phyloP scores from a whole-genome alignment of 2,797 vertebrate species.

The Ceryle rudis region DNA sequence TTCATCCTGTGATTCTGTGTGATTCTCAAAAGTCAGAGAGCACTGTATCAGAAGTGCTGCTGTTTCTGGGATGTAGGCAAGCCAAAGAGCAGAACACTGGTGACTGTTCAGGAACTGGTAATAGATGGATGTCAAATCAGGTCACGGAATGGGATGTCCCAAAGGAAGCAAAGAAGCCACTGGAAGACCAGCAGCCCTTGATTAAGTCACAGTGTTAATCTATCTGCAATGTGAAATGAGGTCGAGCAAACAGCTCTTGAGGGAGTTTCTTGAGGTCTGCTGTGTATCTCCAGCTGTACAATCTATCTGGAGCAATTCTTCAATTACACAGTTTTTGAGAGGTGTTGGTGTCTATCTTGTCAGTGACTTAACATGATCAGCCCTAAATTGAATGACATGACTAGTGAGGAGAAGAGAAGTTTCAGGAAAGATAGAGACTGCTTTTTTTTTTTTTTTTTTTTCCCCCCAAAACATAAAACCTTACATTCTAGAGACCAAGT shows the following conservation, averaged over 20 bases:
- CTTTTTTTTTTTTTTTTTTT: too few species aligned
- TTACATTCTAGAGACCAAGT: background rate
- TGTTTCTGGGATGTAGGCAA: background rate
- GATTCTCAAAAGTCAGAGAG: background rate
- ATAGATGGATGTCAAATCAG: too few species aligned
- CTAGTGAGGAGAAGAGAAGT: background rate
- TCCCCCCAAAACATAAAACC: background rate
- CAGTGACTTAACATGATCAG: background rate
- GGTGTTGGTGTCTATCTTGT: background rate
- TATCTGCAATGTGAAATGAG: background rate
- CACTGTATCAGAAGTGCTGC: background rate
- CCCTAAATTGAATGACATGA: background rate
- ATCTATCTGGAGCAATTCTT: background rate
- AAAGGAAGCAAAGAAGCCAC: background rate
- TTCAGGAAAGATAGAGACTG: background rate
- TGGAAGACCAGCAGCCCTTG: background rate
- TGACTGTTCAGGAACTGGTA: background rate
- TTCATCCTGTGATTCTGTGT: too few species aligned
- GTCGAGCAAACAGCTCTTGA: background rate
- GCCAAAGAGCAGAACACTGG: accelerated
- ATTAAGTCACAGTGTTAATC: background rate
- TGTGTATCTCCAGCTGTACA: background rate
- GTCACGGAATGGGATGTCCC: background rate
- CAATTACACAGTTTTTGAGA: background rate
- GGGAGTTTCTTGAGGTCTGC: background rate